Conservation (phyloP, 2,797 vertebrate species). For the Amniataba percoides region DNA sequence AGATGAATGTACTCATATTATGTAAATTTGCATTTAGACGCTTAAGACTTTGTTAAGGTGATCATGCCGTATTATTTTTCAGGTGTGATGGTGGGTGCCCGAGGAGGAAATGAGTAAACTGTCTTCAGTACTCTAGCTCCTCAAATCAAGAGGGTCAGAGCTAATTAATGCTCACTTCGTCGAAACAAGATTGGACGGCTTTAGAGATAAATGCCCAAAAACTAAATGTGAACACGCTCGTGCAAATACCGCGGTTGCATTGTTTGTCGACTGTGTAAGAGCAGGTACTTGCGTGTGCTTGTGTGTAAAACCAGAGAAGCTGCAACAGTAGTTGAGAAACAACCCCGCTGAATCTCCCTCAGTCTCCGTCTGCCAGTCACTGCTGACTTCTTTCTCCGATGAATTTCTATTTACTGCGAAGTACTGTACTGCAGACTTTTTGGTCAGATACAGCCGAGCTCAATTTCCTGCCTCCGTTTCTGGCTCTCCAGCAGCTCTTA, state of each 20-base stretch:
- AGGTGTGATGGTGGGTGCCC: conserved; percentile 2
- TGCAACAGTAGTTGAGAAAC: conserved; percentile 22
- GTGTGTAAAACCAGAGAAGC: conserved; percentile 23
- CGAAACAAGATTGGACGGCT: conserved; percentile 8
- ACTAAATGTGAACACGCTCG: conserved; percentile 20
- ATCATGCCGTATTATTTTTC: conserved; percentile 37
- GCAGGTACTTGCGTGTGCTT: conserved; percentile 4
- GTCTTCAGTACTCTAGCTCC: conserved; percentile 19
- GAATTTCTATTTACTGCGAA: conserved; percentile 55
- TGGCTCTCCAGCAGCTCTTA: conserved; percentile 57
- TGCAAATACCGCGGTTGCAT: conserved; percentile 46
- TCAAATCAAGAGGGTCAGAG: conserved; percentile 53
- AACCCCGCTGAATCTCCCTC: conserved; percentile 21
- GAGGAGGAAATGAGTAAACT: conserved; percentile 13
- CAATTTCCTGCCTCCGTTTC: conserved; percentile 58
- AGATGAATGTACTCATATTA: conserved; percentile 33
- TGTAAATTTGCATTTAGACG: conserved; percentile 10
- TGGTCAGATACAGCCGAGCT: conserved; percentile 34
- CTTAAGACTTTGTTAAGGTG: conserved; percentile 24
- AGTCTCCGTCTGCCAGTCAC: conserved; percentile 18
- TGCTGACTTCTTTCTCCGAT: conserved; percentile 41
- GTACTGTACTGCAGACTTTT: conserved; percentile 41
- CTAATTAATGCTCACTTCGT: conserved; percentile 42
- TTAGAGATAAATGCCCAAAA: conserved; percentile 11
- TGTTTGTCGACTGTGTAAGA: conserved; percentile 32